A percentile compares a stretch with the other conserved stretches of the same genome.
phyloP scores from a whole-genome alignment of 1,140 invertebrate species.

The Euwallacea fornicatus region DNA sequence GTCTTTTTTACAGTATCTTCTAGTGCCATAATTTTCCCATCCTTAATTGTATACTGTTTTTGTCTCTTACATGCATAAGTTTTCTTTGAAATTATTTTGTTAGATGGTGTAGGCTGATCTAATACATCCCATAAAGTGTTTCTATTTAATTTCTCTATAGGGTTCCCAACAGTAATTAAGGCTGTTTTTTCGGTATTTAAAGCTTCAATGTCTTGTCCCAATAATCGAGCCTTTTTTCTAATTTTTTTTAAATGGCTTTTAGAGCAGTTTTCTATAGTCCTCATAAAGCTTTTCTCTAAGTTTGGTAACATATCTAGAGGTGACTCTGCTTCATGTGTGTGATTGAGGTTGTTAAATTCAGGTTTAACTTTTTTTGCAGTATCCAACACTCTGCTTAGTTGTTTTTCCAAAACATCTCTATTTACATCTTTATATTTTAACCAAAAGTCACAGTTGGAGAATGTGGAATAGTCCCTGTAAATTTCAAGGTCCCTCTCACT shows the following conservation, averaged over 20 bases:
- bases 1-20: conserved; percentile 40
- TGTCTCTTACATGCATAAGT: conserved; percentile 46
- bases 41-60: conserved; percentile 52
- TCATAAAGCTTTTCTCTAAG: conserved; percentile 47
- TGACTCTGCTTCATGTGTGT: conserved; percentile 39
- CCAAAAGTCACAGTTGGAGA: conserved; percentile 33
- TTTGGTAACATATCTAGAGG: conserved; percentile 49
- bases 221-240: conserved; percentile 37
- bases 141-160: conserved; percentile 4
- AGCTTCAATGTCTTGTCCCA: conserved; percentile 34
- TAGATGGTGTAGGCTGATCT: conserved; percentile 29
- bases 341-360: conserved; percentile 45
- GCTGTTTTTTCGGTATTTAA: conserved; percentile 9
- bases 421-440: conserved; percentile 43
- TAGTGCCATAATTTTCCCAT: conserved; percentile 48
- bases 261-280: conserved; percentile 39
- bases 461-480: conserved; percentile 31
- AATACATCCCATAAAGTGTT: conserved; percentile 42
- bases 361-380: conserved; percentile 44
- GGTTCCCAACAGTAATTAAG: neutral
- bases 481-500: conserved; percentile 44
- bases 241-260: conserved; percentile 39
- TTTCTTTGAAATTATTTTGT: conserved; percentile 41
- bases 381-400: conserved; percentile 21
- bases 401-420: conserved; percentile 34